Base-by-base conservation (phyloP, 2,888 invertebrate species). In the Cheilosia scutellata region DNA sequence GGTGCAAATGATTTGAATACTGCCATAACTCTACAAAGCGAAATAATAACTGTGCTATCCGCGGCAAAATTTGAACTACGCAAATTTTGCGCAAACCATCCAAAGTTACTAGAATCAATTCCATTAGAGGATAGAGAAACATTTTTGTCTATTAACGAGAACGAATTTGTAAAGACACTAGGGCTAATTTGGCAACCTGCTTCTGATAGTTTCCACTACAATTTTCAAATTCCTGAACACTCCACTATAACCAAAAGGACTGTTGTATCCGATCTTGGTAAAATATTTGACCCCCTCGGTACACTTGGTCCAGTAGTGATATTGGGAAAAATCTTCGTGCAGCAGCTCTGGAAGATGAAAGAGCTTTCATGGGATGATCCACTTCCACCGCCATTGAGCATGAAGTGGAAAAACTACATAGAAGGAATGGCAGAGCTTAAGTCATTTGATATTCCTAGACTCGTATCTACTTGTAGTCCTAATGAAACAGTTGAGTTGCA, bases 1-100 rank as follows among this genome's bases (percentile, higher is more conserved):
- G 88, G 88, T 5, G 65, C 79, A 11, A 62, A 88, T 53, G 51
- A 40, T 31, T 31, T 80, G 27, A 11, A 68, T 11, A 53, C 87
- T 37, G 82, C 87, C 29, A 49, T 72, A n/a, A n/a, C 49, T 29
- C 55, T 86, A 11, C 79, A 82, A 55, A 11, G 31, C 4, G 63
- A 87, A 13, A 7, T 89, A 2, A 47, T 63, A 7, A 7, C 25
- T 11, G 37, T 87, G 6, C 25, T 88, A 13, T 7, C 53, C 5
- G 51, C 51, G 7, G 79, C 68, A 2, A 68, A 65, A 11, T 79
- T 88, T 31, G 57, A 42, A 37, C 65, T 88, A 2, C 31, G 31
- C 2, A 88, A 88, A 62, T 88, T 83, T 65, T 60, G 70, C 5
- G 71, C 87, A 7, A 88, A 88, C 58, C 37, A 58, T 33, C 42